Evolutionary conservation across 2,113 vertebrate genomes (phyloP), one percentile per base, ranked within the genome.

Genomic region (Hippocampus barbouri): DNA sequence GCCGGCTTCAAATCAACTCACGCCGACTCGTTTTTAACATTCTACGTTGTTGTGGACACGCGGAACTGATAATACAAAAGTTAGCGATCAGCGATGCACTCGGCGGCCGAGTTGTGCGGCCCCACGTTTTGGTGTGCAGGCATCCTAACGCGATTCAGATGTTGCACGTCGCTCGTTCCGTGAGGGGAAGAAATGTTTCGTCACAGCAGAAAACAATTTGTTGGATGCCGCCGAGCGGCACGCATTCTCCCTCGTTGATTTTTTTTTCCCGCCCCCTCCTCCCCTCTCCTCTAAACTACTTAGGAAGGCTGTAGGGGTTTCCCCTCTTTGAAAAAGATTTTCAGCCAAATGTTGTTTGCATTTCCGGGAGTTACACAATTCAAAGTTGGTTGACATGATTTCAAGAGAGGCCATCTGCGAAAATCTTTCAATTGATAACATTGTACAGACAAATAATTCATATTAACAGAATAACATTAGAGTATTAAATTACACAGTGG

Each of bases 131-230:
- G 85, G 73, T 77, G 78, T 79, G 57, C 64, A 73, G 76, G 71
- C 27, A 43, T 40, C 43, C 69, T 89, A 89, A 90, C 69, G 41
- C 82, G 75, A 74, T 59, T 87, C 89, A 90, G 86, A 90, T 90
- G 89, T 87, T 85, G 66, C 54, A 81, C 73, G 56, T 62, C 73
- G 49, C 79, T 76, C 70, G 68, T 75, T 38, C 81, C 38, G 7
- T 73, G 68, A 82, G 61, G 74, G 68, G 38, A 0, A 67, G 76
- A 83, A 82, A 79, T 63, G 61, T 86, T 87, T 88, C 54, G 68
- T 89, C 85, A 84, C 87, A 89, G 79, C 81, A 88, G 87, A 87
- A 89, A 90, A 87, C 86, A 86, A 87, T 84, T 89, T 86, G 80
- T 85, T 89, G 78, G 79, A 86, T 81, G 63, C 76, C 78, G 71